These are phyloP conservation scores for Mustela lutreola DNA, from an alignment of 2,113 vertebrate genomes.

Conservation along the genomic window DNA sequence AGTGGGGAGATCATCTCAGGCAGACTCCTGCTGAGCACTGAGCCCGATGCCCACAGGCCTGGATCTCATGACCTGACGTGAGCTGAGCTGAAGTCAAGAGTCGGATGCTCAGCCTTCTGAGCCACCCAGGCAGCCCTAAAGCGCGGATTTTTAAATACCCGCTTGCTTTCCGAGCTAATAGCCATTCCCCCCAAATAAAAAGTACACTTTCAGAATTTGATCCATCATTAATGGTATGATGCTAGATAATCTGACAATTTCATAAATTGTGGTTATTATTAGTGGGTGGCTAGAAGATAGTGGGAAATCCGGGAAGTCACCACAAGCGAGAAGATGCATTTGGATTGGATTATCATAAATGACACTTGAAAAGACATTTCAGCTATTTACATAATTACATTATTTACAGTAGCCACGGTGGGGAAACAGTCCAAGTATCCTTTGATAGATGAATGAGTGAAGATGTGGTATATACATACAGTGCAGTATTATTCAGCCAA, in stretches of 20 bases:
- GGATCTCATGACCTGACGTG: not conserved
- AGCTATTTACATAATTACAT: not conserved
- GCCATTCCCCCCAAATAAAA: not conserved
- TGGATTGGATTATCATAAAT: constrained; percentile 31
- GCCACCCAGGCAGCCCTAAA: not conserved
- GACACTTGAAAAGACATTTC: not conserved
- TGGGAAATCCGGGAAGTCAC: not conserved
- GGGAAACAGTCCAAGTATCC: not conserved
- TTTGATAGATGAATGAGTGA: not conserved
- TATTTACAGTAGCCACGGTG: not conserved
- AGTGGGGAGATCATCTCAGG: not conserved
- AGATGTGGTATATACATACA: not conserved
- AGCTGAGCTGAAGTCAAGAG: not conserved
- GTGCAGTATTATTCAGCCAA: not conserved
- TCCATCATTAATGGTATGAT: not conserved
- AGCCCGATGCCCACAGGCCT: not conserved
- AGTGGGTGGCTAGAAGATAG: not conserved
- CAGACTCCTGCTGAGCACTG: not conserved
- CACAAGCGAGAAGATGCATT: not conserved
- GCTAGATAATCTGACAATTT: not conserved
- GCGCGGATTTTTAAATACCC: not conserved
- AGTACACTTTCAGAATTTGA: constrained; percentile 9
- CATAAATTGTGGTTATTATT: constrained; percentile 5
- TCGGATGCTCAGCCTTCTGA: not conserved
- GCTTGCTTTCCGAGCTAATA: not conserved